phyloP scores from a whole-genome alignment of 1,140 invertebrate genomes.

The Lepidurus packardi region DNA sequence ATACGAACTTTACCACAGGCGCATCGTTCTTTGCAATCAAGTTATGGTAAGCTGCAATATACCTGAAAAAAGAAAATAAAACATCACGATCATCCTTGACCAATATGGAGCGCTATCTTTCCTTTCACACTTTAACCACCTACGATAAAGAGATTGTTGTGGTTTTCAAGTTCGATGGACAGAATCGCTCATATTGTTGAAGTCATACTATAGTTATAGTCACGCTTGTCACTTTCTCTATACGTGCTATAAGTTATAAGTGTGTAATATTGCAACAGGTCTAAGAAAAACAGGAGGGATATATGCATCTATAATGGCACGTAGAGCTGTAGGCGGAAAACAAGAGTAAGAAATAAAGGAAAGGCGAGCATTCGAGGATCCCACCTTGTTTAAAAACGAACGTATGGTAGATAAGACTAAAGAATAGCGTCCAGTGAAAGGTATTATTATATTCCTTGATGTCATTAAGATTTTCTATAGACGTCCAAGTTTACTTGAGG shows the following conservation, averaged over 20 bases:
- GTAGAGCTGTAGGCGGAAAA: background rate
- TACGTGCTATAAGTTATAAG: background rate
- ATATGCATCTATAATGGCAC: background rate
- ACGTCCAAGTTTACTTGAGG: background rate
- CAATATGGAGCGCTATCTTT: slow-evolving; percentile 24
- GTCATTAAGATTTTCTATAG: background rate
- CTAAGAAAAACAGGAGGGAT: background rate
- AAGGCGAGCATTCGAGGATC: background rate
- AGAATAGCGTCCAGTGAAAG: slow-evolving; percentile 2
- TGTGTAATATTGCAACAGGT: background rate
- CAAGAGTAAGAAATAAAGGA: background rate
- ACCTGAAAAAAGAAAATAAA: slow-evolving; percentile 29
- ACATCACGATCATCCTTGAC: background rate
- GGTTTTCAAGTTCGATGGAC: slow-evolving; percentile 22
- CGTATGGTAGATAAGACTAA: background rate
- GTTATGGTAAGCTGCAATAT: slow-evolving; percentile 29
- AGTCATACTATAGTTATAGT: background rate
- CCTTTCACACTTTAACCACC: slow-evolving; percentile 9
- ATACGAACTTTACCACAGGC: slow-evolving; percentile 41
- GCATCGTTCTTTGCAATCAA: slow-evolving; percentile 13
- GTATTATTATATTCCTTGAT: background rate
- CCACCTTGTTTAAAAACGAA: background rate
- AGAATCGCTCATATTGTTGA: background rate
- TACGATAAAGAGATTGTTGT: background rate
- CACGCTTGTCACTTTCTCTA: slow-evolving; percentile 3